Conservation (phyloP, 2,888 invertebrate species). For the Masnerella sp. region DNA sequence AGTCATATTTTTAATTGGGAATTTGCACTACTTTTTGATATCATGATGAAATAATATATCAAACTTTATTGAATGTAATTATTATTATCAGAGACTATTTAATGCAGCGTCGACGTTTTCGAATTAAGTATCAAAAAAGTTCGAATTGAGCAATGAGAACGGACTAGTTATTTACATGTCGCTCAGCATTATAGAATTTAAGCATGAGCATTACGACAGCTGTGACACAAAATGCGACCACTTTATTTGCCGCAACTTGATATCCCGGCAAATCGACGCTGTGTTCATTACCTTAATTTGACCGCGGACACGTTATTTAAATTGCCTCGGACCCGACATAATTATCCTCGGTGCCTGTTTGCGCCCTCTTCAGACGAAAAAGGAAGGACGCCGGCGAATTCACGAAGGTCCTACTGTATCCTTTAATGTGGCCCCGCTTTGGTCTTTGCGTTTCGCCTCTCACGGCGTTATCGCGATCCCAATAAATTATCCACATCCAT, state of each 20-base stretch:
- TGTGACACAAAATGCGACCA: conserved; percentile 30
- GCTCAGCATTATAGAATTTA: conserved; percentile 16
- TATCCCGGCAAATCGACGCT: conserved; percentile 21
- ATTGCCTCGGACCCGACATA: conserved; percentile 24
- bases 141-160: too few relatives aligned
- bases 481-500: conserved; percentile 43
- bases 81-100: too few relatives aligned
- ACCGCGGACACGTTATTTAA: conserved; percentile 50
- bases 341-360: conserved; percentile 24
- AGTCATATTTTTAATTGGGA: too few relatives aligned
- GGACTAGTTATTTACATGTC: too few relatives aligned
- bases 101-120: too few relatives aligned
- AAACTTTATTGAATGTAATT: too few relatives aligned
- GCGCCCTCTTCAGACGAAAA: conserved; percentile 13
- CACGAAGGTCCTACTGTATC: conserved; percentile 35
- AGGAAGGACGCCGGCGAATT: conserved; percentile 17
- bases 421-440: too few relatives aligned
- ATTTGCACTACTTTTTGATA: too few relatives aligned
- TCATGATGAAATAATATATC: too few relatives aligned
- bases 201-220: conserved; percentile 21
- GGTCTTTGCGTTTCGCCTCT: conserved; percentile 5
- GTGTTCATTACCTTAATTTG: conserved; percentile 45
- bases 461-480: conserved; percentile 38
- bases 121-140: too few relatives aligned
- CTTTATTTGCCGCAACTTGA: conserved; percentile 4